These are phyloP conservation scores for Rhyacophila brunnea DNA, from an alignment of 1,140 invertebrate species.

Conservation along the genomic window DNA sequence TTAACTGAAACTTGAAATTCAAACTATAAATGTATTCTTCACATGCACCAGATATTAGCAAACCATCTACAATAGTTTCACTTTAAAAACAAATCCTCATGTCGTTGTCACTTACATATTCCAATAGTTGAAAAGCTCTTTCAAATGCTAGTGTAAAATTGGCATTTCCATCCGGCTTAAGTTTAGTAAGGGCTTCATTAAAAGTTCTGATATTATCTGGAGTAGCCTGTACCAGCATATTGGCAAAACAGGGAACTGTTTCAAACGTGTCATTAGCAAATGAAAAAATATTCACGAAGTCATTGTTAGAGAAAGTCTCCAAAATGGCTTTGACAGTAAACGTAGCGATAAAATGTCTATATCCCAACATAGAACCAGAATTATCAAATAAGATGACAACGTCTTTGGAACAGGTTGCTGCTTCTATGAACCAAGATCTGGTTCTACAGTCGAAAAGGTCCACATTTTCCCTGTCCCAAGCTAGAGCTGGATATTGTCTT, in stretches of 20 bases:
- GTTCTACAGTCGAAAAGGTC: slow-evolving; percentile 84
- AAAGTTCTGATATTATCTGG: slow-evolving; percentile 82
- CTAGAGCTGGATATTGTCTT: slow-evolving; percentile 81
- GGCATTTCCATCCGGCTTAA: slow-evolving; percentile 76
- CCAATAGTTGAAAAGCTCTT: slow-evolving; percentile 81
- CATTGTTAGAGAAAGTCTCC: slow-evolving; percentile 96
- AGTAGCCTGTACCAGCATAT: slow-evolving; percentile 87
- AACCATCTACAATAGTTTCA: no score
- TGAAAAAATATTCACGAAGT: slow-evolving; percentile 91
- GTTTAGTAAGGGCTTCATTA: slow-evolving; percentile 65
- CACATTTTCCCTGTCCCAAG: slow-evolving; percentile 55
- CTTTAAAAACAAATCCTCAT: no score
- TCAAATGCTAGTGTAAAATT: slow-evolving; percentile 84
- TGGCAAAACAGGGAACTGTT: slow-evolving; percentile 78
- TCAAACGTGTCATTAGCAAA: slow-evolving; percentile 67
- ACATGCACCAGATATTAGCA: no score
- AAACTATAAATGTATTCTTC: no score
- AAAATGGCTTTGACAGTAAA: slow-evolving; percentile 82
- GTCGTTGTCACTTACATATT: slow-evolving; percentile 66
- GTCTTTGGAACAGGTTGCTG: slow-evolving; percentile 96
- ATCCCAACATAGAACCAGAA: slow-evolving; percentile 97
- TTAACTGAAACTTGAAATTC: no score
- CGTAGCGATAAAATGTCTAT: slow-evolving; percentile 62
- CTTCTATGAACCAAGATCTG: slow-evolving; percentile 93
- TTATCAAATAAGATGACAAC: slow-evolving; percentile 93